Evolutionary conservation across 2,113 vertebrate species (phyloP).

Genomic region (Serinus canaria): DNA sequence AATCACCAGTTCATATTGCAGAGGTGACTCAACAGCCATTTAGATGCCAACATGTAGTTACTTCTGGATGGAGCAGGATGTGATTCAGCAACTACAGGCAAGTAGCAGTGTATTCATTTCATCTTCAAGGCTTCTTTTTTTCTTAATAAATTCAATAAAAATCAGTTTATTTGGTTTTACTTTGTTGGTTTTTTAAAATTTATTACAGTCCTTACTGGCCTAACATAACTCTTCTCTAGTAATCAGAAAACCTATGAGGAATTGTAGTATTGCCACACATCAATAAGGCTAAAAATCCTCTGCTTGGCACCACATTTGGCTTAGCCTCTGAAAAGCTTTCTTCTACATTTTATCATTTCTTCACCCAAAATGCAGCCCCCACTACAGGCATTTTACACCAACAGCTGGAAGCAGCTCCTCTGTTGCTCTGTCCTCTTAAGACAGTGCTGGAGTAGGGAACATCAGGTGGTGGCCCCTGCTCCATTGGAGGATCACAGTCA

Average conservation of each 20-base stretch:
- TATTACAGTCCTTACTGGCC: background rate
- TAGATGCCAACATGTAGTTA: conserved; percentile 12
- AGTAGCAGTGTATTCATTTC: background rate
- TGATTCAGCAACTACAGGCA: conserved; percentile 33
- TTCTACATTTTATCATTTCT: background rate
- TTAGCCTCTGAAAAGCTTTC: background rate
- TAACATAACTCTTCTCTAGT: background rate
- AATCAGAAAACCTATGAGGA: background rate
- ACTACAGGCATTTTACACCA: background rate
- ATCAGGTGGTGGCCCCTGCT: background rate
- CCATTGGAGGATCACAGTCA: background rate
- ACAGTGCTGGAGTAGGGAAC: fast-evolving
- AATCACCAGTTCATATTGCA: background rate
- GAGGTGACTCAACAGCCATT: conserved; percentile 30
- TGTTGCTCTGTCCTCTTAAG: background rate
- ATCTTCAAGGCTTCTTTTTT: background rate
- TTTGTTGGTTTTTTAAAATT: background rate
- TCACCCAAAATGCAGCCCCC: background rate
- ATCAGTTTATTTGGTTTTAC: background rate
- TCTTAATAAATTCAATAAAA: background rate
- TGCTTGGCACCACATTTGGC: background rate
- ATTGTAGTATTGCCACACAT: background rate
- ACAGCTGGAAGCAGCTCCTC: background rate
- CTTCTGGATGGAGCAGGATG: conserved; percentile 19
- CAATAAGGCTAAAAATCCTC: background rate